Evolutionary conservation across 2,888 invertebrate species (phyloP).

Genomic region (Apamea sordens): DNA sequence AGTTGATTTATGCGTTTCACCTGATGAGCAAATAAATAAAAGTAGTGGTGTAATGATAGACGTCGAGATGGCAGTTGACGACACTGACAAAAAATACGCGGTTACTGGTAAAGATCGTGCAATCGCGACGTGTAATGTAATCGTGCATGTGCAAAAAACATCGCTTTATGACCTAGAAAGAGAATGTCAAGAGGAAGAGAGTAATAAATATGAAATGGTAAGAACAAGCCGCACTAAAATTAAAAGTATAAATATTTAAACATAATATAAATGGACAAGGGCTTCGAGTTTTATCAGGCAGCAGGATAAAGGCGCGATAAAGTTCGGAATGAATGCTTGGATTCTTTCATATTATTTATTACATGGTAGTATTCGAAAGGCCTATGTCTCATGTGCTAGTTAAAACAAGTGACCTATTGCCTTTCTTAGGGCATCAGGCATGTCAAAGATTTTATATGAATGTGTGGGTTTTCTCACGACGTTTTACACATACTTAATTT

Average conservation of each 20-base stretch:
- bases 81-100: slow-evolving; percentile 52
- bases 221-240: slow-evolving; percentile 48
- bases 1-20: slow-evolving; percentile 61
- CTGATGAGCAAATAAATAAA: slow-evolving; percentile 64
- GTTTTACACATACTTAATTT: slow-evolving; percentile 31
- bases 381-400: slow-evolving; percentile 17
- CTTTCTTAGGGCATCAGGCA: slow-evolving; percentile 35
- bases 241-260: slow-evolving; percentile 38
- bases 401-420: slow-evolving; percentile 51
- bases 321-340: slow-evolving; percentile 33
- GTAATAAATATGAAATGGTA: slow-evolving; percentile 53
- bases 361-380: slow-evolving; percentile 12
- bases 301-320: slow-evolving; percentile 52
- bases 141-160: slow-evolving; percentile 56
- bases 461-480: slow-evolving; percentile 51
- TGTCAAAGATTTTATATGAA: slow-evolving; percentile 27
- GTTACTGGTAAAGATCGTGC: slow-evolving; percentile 59
- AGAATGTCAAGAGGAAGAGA: slow-evolving; percentile 62
- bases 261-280: slow-evolving; percentile 30
- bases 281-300: slow-evolving; percentile 37
- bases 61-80: slow-evolving; percentile 49
- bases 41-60: slow-evolving; percentile 58
- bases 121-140: slow-evolving; percentile 57
- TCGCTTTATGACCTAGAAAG: slow-evolving; percentile 55
- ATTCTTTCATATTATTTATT: slow-evolving; percentile 35